Conservation (phyloP, 2,888 invertebrate species). For the Volucella inanis region DNA sequence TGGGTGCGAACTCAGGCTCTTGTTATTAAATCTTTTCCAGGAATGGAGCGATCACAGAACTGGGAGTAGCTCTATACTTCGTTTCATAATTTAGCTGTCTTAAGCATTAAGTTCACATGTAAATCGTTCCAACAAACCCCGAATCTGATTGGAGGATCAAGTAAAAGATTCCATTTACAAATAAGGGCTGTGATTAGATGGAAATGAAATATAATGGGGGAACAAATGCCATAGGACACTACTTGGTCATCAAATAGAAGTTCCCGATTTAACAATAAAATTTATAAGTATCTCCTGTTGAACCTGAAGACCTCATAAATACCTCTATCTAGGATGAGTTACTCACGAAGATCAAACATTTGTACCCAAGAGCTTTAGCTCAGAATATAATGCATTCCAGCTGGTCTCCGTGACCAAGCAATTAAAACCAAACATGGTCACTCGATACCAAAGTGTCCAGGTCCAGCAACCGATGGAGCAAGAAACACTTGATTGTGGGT, state of each 20-base stretch:
- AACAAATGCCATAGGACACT: too few relatives aligned
- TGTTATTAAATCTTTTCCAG: slow-evolving; percentile 48
- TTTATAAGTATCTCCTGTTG: too few relatives aligned
- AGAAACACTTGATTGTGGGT: slow-evolving; percentile 64
- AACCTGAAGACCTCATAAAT: too few relatives aligned
- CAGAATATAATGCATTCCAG: slow-evolving; percentile 6
- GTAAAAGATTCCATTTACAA: neutral
- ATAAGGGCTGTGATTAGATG: too few relatives aligned
- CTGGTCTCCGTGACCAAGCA: slow-evolving; percentile 55
- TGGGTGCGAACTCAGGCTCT: slow-evolving; percentile 46
- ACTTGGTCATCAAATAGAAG: too few relatives aligned
- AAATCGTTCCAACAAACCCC: slow-evolving; percentile 39
- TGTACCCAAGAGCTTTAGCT: slow-evolving; percentile 16
- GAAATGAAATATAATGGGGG: too few relatives aligned
- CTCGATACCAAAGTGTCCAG: slow-evolving; percentile 3
- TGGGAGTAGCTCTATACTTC: slow-evolving; percentile 47
- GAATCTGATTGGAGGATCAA: slow-evolving; percentile 17
- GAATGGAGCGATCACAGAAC: slow-evolving; percentile 52
- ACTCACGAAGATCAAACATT: slow-evolving; percentile 31
- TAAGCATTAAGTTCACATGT: slow-evolving; percentile 46
- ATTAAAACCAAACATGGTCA: slow-evolving; percentile 65
- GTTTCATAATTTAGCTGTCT: slow-evolving; percentile 64
- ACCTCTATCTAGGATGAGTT: neutral
- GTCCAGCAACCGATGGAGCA: slow-evolving; percentile 27
- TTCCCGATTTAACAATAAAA: neutral